Evolutionary conservation across 2,113 vertebrate species (phyloP), one percentile per base, ranked within the genome.

Genomic region (Lepus europaeus): DNA sequence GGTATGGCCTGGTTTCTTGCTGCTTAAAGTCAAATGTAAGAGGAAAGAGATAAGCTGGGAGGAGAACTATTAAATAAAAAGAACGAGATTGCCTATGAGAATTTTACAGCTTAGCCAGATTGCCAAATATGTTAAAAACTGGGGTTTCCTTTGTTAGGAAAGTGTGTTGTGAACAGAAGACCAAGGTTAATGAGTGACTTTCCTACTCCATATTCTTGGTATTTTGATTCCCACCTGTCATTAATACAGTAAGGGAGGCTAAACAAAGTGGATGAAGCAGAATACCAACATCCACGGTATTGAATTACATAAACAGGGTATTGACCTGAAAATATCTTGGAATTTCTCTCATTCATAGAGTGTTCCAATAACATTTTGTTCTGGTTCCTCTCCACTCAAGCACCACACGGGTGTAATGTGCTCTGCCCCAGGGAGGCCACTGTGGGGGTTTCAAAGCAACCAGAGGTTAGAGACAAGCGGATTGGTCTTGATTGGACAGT

Each of bases 381-480:
- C 51, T 66, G 27, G n/a, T 64, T 90, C 36, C 36, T 90, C 29
- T 89, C 25, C 19, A 27, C 87, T 86, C 45, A 82, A 13, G 9
- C 13, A 17, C 80, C 61, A 36, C 36, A 25, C 1, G 4, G 9
- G 29, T 66, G 14, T 70, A 64, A 29, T 79, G 17, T 93, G 33
- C 22, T 84, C 53, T 84, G 76, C 76, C 66, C 27, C 79, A 16
- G 45, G 23, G 39, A 81, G 11, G 31, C 45, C 63, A 73, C 0
- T 61, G 13, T 78, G 87, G 96, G 80, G 89, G 69, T 85, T 68
- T 83, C 74, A 76, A 68, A 96, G 79, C 66, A 89, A 39, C 33
- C 3, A 36, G 73, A 64, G 33, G 13, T 56, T 29, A 64, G 72
- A 66, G 84, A 76, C 22, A 76, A 85, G 20, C 82, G 49, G 59